Base-by-base conservation (phyloP, 2,888 invertebrate species). In the Tolmerus cingulatus region DNA sequence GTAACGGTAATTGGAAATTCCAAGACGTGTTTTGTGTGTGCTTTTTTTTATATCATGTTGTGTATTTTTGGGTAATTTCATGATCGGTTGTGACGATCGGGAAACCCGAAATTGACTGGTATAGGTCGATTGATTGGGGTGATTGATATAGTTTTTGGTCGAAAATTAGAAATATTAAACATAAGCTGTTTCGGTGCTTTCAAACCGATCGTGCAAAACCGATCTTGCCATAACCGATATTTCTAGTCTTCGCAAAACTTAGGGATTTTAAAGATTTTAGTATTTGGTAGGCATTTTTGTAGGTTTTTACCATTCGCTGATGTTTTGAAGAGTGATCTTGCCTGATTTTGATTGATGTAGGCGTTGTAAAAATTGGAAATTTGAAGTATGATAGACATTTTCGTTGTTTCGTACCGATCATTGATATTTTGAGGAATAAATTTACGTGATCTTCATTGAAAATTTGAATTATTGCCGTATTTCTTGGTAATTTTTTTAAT, bases 1-100 rank as follows among this genome's bases (percentile, higher is more conserved):
- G 82, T 82, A 82, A 82, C 82, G 55, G 82, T 82, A 82, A 82
- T 82, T 82, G 82, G 82, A 57, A 82, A 82, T 82, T 82, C 82
- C 82, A 82, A 12, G 57, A 57, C 57, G n/a, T 34, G 46, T 46
- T 81, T 51, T 30, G 19, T 76, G 27, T 40, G 27, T 37, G 14
- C 16, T 81, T 81, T 81, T 81, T 81, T 8, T 14, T 82, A 3
- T 40, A 12, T 2, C 9, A 40, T 40, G 19, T 66, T 27, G 66
- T 66, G n/a, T 51, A 51, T 66, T 27, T 27, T 66, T 19, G 27
- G 27, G 66, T 27, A 66, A 66, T 66, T 66, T 66, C 66, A 27
- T 9, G 66, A 66, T 66, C 66, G 55, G 23, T 66, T 19, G 12
- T 27, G 66, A 66, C 27, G 66, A 66, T 66, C 66, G 66, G 66